phyloP scores from a whole-genome alignment of 2,113 vertebrate genomes.

The Probosciger aterrimus region DNA sequence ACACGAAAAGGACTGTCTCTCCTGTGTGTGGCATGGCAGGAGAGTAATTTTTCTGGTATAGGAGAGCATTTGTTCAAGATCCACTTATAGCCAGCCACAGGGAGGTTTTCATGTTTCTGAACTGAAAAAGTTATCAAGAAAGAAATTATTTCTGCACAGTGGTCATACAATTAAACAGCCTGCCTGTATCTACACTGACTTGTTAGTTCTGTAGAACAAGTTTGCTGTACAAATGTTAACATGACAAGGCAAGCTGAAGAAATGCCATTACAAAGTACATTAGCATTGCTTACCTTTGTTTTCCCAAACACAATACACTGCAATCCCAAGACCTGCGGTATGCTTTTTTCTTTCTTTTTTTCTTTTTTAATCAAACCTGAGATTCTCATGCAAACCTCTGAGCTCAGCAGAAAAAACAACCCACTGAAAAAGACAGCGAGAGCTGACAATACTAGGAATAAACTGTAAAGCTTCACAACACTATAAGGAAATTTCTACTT shows the following conservation, averaged over 20 bases:
- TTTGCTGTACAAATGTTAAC: not conserved
- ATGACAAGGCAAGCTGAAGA: not conserved
- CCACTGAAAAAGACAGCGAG: not conserved
- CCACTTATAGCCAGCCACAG: not conserved
- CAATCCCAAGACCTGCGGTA: not conserved
- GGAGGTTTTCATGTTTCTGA: not conserved
- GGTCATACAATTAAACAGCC: not conserved
- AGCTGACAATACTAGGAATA: not conserved
- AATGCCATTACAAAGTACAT: not conserved
- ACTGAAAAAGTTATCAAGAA: not conserved
- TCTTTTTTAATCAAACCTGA: not conserved
- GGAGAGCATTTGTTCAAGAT: not conserved
- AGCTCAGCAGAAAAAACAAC: not conserved
- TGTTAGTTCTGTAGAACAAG: not conserved
- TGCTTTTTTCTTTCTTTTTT: too few relatives aligned
- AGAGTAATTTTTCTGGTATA: not conserved
- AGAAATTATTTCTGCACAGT: not conserved
- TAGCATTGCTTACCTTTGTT: not conserved
- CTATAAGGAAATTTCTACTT: not conserved
- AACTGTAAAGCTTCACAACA: not conserved
- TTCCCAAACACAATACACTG: not conserved
- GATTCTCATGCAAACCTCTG: not conserved
- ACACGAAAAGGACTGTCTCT: not conserved
- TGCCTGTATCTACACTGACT: not conserved
- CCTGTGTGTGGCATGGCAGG: not conserved